phyloP scores from a whole-genome alignment of 2,797 vertebrate genomes.

The Enoplosus armatus region DNA sequence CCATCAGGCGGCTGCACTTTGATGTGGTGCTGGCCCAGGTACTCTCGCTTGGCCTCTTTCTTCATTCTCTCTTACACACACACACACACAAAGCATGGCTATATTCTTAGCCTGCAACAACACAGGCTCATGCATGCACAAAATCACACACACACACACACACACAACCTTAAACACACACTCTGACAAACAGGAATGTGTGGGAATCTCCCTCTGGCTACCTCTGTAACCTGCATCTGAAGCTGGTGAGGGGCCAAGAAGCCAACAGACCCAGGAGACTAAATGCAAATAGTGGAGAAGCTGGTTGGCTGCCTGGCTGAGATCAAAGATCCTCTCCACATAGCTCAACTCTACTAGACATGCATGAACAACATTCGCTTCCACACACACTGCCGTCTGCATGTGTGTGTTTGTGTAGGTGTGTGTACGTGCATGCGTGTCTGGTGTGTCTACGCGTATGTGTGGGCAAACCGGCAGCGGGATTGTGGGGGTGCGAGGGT shows the following conservation, averaged over 20 bases:
- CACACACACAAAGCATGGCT: conserved; percentile 16
- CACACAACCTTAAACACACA: conserved; percentile 45
- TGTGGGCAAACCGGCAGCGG: conserved; percentile 49
- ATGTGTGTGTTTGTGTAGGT: conserved; percentile 65
- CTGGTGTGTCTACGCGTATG: conserved; percentile 26
- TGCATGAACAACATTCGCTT: conserved; percentile 77
- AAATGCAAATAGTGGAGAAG: conserved; percentile 78
- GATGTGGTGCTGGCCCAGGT: conserved; percentile 74
- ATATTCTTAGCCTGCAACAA: conserved; percentile 58
- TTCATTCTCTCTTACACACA: conserved; percentile 35
- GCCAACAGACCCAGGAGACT: conserved; percentile 78
- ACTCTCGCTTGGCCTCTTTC: conserved; percentile 57
- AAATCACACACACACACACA: conserved; percentile 19
- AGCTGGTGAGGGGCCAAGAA: conserved; percentile 80
- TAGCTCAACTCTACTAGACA: conserved; percentile 75
- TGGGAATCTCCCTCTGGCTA: conserved; percentile 83
- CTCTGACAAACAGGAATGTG: conserved; percentile 76
- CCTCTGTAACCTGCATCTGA: conserved; percentile 82
- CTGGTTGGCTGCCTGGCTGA: conserved; percentile 74
- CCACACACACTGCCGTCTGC: conserved; percentile 61
- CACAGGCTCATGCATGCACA: conserved; percentile 59
- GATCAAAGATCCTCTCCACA: conserved; percentile 80
- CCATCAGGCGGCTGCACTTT: conserved; percentile 60
- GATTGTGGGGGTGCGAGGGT: conserved; percentile 54
- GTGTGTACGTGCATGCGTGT: conserved; percentile 43